A percentile compares a stretch with the other conserved stretches of the same genome.
phyloP scores from a whole-genome alignment of 2,797 vertebrate species.

The Myripristis jacobus region DNA sequence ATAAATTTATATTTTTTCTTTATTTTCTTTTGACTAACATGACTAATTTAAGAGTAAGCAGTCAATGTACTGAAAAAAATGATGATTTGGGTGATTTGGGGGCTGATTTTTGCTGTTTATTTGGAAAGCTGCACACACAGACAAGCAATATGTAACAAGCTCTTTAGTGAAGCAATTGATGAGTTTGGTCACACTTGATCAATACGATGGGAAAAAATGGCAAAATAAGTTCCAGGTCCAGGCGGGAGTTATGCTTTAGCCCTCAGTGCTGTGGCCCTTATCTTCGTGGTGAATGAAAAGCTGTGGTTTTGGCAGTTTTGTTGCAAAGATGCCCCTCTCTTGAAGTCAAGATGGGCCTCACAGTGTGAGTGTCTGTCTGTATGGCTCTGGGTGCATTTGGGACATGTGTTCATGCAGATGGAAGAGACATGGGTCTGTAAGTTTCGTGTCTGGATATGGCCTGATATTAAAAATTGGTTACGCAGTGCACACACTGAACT shows the following conservation, averaged over 20 bases:
- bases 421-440: slow-evolving; percentile 19
- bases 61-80: too few relatives aligned
- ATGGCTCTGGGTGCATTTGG: slow-evolving; percentile 27
- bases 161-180: too few relatives aligned
- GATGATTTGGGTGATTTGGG: too few relatives aligned
- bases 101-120: too few relatives aligned
- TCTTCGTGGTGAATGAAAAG: slow-evolving; percentile 39
- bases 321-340: slow-evolving; percentile 33
- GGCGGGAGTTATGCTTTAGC: background rate
- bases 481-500: slow-evolving; percentile 7
- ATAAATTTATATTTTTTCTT: too few relatives aligned
- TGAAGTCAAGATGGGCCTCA: slow-evolving; percentile 46
- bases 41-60: too few relatives aligned
- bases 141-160: too few relatives aligned
- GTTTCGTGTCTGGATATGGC: slow-evolving; percentile 51
- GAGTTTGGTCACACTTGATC: too few relatives aligned
- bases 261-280: slow-evolving; percentile 16
- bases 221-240: too few relatives aligned
- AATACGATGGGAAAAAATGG: too few relatives aligned
- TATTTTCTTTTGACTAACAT: too few relatives aligned
- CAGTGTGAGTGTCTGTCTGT: slow-evolving; percentile 45
- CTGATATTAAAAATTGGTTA: slow-evolving; percentile 7
- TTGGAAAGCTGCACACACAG: too few relatives aligned
- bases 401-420: slow-evolving; percentile 62
- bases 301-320: slow-evolving; percentile 31